Conservation (phyloP, 2,113 vertebrate species). For the Phrynosoma platyrhinos region DNA sequence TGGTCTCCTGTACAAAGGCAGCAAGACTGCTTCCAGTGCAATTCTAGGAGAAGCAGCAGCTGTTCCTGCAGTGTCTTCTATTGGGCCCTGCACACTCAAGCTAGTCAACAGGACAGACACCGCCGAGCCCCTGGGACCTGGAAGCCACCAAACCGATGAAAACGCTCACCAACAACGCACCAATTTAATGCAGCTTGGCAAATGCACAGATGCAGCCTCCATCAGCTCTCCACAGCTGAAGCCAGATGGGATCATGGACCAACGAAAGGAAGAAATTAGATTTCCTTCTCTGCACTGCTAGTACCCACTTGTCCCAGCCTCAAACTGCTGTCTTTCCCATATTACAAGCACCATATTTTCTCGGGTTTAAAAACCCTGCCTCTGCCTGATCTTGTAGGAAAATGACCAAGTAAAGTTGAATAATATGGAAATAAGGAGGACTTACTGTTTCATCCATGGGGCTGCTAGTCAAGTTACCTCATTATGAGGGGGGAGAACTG, state of each 20-base stretch:
- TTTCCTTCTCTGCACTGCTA: neutral
- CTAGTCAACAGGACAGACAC: neutral
- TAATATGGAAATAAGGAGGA: neutral
- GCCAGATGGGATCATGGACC: neutral
- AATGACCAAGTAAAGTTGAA: neutral
- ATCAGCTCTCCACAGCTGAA: conserved; percentile 30
- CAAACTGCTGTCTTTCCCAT: rapidly evolving
- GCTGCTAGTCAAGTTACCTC: neutral
- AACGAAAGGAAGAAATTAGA: neutral
- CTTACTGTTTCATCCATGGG: neutral
- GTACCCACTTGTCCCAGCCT: too few relatives aligned
- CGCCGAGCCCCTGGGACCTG: rapidly evolving
- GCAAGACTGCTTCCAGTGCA: conserved; percentile 36
- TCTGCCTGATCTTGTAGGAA: neutral
- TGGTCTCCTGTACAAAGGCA: conserved; percentile 60
- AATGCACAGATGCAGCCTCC: neutral
- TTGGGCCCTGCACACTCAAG: neutral
- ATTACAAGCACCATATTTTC: neutral
- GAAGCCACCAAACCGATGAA: conserved; percentile 37
- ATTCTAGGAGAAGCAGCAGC: conserved; percentile 57
- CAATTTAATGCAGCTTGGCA: neutral
- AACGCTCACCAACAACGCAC: neutral
- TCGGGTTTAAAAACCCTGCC: neutral
- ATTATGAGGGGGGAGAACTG: neutral
- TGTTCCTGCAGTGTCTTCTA: conserved; percentile 57